Evolutionary conservation across 2,797 vertebrate genomes (phyloP).

Genomic region (Jordanella pulchra): DNA sequence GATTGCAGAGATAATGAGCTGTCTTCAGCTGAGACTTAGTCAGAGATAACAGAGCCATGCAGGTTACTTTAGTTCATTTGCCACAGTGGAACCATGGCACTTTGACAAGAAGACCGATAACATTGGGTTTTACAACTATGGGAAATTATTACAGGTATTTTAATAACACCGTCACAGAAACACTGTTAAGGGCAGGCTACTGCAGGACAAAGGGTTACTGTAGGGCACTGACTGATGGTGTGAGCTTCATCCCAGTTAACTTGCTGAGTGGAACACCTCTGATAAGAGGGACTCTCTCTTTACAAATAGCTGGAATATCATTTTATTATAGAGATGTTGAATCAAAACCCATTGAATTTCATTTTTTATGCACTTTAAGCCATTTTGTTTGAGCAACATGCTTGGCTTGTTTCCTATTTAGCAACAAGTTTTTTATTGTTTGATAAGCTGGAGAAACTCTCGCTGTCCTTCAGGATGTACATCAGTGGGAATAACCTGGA

Average conservation of each 20-base stretch:
- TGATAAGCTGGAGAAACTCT: no score
- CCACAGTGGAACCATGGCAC: conserved; percentile 27
- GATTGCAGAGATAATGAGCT: conserved; percentile 4
- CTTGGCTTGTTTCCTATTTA: no score
- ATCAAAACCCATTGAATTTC: no score
- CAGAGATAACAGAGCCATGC: conserved; percentile 27
- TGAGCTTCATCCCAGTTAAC: neutral
- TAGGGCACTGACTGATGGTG: neutral
- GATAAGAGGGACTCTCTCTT: neutral
- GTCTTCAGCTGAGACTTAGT: conserved; percentile 28
- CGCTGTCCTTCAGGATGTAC: no score
- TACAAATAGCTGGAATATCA: neutral
- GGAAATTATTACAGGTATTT: conserved; percentile 16
- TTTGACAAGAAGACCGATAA: neutral
- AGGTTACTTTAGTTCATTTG: conserved; percentile 61
- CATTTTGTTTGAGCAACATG: no score
- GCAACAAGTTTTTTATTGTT: no score
- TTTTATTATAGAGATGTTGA: no score
- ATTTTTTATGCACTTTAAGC: no score
- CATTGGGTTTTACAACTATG: conserved; percentile 35
- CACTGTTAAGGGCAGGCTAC: conserved; percentile 2
- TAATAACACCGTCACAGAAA: conserved; percentile 14
- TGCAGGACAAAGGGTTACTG: conserved; percentile 39
- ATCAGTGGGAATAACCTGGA: neutral
- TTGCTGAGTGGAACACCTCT: neutral